These are phyloP conservation scores for Ibidorhyncha struthersii DNA, from an alignment of 2,113 vertebrate species.

Conservation along the genomic window DNA sequence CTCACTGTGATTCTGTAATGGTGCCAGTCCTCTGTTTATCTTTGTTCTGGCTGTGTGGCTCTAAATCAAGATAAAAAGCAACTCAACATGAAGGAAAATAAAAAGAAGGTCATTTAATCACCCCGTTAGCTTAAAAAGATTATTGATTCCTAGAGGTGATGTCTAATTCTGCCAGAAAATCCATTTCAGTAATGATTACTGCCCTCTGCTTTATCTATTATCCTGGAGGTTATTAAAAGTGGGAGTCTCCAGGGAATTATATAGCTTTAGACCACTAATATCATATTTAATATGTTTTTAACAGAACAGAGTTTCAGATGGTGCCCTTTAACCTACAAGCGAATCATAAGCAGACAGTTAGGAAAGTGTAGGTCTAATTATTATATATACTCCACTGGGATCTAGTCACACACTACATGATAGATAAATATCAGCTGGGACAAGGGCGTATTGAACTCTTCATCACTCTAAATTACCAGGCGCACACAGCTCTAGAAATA, in stretches of 20 bases:
- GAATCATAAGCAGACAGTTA: conserved; percentile 20
- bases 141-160: conserved; percentile 80
- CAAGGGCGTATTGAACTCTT: conserved; percentile 47
- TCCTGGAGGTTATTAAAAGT: conserved; percentile 78
- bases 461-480: conserved; percentile 51
- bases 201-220: conserved; percentile 75
- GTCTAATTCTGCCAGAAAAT: conserved; percentile 84
- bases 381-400: conserved; percentile 38
- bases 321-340: conserved; percentile 56
- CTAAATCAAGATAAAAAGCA: conserved; percentile 82
- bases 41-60: conserved; percentile 68
- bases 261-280: conserved; percentile 67
- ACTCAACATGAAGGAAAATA: conserved; percentile 77
- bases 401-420: conserved; percentile 9
- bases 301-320: conserved; percentile 57
- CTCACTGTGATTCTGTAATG: conserved; percentile 25
- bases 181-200: conserved; percentile 80
- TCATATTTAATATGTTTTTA: conserved; percentile 73
- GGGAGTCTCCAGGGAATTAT: conserved; percentile 64
- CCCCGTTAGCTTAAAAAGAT: conserved; percentile 80
- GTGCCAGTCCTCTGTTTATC: conserved; percentile 71
- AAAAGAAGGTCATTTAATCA: conserved; percentile 81
- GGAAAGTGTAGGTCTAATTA: conserved; percentile 62
- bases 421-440: conserved; percentile 59
- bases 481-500: conserved; percentile 33